phyloP scores from a whole-genome alignment of 2,888 invertebrate species.

The Morpho achilles region DNA sequence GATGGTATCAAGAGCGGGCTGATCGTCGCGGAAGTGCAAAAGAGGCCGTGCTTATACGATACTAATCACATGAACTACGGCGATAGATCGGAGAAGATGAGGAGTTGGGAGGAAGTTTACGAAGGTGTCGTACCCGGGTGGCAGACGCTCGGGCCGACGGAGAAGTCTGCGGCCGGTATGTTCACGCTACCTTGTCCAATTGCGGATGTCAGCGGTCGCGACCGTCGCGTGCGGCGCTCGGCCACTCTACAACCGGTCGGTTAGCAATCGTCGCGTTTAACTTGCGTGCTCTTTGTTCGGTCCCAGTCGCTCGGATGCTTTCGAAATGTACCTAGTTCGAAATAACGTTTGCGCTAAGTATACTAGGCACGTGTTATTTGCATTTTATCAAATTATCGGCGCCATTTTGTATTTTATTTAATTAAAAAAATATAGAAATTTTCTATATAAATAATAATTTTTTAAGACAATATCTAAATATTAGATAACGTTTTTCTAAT shows the following conservation, averaged over 20 bases:
- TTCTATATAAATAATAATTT: too few species aligned
- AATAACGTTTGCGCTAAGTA: slow-evolving; percentile 41
- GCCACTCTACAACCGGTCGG: slow-evolving; percentile 41
- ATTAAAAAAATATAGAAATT: neutral
- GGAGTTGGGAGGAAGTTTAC: slow-evolving; percentile 72
- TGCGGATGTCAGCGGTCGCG: slow-evolving; percentile 38
- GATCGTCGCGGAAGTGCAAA: slow-evolving; percentile 66
- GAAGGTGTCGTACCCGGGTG: slow-evolving; percentile 67
- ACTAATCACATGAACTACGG: slow-evolving; percentile 65
- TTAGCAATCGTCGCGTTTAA: slow-evolving; percentile 53
- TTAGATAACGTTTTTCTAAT: too few species aligned
- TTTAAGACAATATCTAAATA: too few species aligned
- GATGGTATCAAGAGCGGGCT: slow-evolving; percentile 65
- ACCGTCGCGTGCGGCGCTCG: slow-evolving; percentile 31
- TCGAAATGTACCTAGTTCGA: slow-evolving; percentile 60
- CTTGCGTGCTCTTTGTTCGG: slow-evolving; percentile 72
- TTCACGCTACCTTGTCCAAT: slow-evolving; percentile 41
- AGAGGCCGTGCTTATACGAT: slow-evolving; percentile 63
- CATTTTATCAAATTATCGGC: slow-evolving; percentile 33
- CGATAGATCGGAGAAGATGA: slow-evolving; percentile 65
- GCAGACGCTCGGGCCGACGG: slow-evolving; percentile 54
- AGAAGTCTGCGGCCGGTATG: slow-evolving; percentile 70
- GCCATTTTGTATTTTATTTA: slow-evolving; percentile 41
- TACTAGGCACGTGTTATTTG: slow-evolving; percentile 41
- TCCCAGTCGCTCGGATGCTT: slow-evolving; percentile 47